A percentile compares a stretch with the other conserved stretches of the same genome.
phyloP scores from a whole-genome alignment of 2,797 vertebrate genomes.

The Bryconaethiops microstoma region DNA sequence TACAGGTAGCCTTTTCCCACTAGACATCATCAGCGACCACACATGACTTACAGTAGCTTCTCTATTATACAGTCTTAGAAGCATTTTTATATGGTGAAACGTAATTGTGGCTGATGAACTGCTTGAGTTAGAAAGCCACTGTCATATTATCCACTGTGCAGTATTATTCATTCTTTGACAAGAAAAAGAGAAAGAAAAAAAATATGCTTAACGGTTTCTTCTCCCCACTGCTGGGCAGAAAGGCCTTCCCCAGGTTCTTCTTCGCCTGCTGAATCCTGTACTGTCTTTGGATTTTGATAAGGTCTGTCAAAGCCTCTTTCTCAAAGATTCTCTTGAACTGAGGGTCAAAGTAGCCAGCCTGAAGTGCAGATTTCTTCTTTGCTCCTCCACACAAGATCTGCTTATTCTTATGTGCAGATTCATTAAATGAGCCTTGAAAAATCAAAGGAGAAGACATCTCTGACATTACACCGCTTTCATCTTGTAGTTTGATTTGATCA shows the following conservation, averaged over 20 bases:
- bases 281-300: constrained; percentile 77
- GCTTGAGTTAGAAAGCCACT: background rate
- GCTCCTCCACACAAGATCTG: constrained; percentile 81
- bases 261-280: constrained; percentile 80
- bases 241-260: constrained; percentile 84
- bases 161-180: background rate
- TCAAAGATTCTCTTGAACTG: constrained; percentile 82
- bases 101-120: background rate
- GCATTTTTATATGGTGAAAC: background rate
- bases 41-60: background rate
- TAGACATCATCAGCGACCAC: background rate
- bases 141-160: background rate
- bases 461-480: background rate
- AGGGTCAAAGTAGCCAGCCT: constrained; percentile 85
- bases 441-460: background rate
- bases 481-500: no score
- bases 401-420: constrained; percentile 79
- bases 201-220: constrained; percentile 74
- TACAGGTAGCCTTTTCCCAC: background rate
- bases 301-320: constrained; percentile 79
- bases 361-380: constrained; percentile 77
- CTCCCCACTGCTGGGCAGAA: constrained; percentile 80
- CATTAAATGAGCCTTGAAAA: constrained; percentile 82
- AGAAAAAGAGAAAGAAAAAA: background rate
- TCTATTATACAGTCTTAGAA: background rate